These are phyloP conservation scores for Caenorhabditis panamensis DNA, from an alignment of 2,888 invertebrate genomes.

Conservation along the genomic window DNA sequence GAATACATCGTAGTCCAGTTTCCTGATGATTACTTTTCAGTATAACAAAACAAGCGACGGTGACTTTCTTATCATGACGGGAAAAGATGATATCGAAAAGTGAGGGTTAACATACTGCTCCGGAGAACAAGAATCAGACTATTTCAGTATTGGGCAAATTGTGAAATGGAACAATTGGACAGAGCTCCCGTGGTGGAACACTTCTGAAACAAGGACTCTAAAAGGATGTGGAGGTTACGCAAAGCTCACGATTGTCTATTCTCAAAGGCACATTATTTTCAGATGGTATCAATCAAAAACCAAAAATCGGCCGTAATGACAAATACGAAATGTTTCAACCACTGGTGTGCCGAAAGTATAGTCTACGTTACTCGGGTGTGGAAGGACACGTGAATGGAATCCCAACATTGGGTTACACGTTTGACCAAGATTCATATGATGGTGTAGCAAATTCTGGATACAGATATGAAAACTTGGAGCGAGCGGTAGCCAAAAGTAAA, in stretches of 20 bases:
- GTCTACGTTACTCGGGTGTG: constrained; percentile 12
- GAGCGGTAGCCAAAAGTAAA: constrained; percentile 8
- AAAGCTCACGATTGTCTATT: background rate
- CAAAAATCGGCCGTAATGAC: constrained; percentile 38
- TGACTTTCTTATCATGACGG: constrained; percentile 45
- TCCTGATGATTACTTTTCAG: constrained; percentile 19
- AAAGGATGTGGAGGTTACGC: constrained; percentile 12
- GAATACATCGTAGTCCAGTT: constrained; percentile 23
- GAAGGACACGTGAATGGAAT: constrained; percentile 22
- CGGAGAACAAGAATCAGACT: background rate
- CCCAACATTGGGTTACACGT: background rate
- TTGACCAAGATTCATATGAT: background rate
- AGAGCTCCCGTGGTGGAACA: constrained; percentile 15
- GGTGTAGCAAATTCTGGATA: constrained; percentile 2
- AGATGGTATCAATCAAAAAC: constrained; percentile 33
- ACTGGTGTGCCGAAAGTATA: constrained; percentile 24
- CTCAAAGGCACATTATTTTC: background rate
- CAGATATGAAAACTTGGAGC: constrained; percentile 20
- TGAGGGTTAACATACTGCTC: background rate
- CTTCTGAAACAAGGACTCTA: background rate
- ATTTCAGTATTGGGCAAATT: constrained; percentile 21
- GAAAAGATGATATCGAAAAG: constrained; percentile 37
- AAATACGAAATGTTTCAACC: constrained; percentile 46
- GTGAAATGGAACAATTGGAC: constrained; percentile 17
- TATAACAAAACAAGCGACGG: constrained; percentile 34